Evolutionary conservation across 2,797 vertebrate species (phyloP).

Genomic region (Eulemur rubriventer): DNA sequence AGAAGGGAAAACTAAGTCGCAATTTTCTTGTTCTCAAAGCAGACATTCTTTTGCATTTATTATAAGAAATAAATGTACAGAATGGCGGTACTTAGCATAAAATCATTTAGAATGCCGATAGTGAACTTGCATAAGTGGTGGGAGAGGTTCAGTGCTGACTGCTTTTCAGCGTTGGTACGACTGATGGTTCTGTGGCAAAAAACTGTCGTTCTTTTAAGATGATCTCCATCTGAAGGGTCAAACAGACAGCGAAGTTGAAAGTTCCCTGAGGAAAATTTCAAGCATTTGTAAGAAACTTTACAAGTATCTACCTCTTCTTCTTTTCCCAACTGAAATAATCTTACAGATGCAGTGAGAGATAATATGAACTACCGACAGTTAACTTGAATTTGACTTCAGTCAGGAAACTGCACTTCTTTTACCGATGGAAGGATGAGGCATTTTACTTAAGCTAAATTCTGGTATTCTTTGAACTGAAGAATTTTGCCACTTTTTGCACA

Average conservation of each 20-base stretch:
- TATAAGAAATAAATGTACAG: background rate
- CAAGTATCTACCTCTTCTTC: slow-evolving; percentile 38
- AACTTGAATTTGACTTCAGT: slow-evolving; percentile 11
- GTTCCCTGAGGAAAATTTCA: slow-evolving; percentile 71
- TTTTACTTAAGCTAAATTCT: background rate
- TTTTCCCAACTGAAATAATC: slow-evolving; percentile 44
- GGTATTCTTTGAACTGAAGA: slow-evolving; percentile 13
- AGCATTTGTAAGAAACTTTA: slow-evolving; percentile 72
- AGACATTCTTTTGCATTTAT: background rate
- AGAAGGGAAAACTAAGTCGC: background rate
- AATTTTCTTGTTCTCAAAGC: background rate
- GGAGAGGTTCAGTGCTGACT: background rate
- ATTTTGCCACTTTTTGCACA: background rate
- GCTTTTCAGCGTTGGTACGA: slow-evolving; percentile 37
- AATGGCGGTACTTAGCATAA: background rate
- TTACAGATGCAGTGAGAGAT: slow-evolving; percentile 54
- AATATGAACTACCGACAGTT: background rate
- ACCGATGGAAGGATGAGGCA: background rate
- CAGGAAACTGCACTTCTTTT: slow-evolving; percentile 31
- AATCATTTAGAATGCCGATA: background rate
- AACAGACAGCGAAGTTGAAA: slow-evolving; percentile 43
- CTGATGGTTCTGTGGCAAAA: slow-evolving; percentile 46
- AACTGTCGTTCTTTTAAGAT: slow-evolving; percentile 65
- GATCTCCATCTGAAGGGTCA: slow-evolving; percentile 57
- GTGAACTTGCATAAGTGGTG: background rate